Evolutionary conservation across 2,113 vertebrate species (phyloP).

Genomic region (Campylomormyrus tamandua): DNA sequence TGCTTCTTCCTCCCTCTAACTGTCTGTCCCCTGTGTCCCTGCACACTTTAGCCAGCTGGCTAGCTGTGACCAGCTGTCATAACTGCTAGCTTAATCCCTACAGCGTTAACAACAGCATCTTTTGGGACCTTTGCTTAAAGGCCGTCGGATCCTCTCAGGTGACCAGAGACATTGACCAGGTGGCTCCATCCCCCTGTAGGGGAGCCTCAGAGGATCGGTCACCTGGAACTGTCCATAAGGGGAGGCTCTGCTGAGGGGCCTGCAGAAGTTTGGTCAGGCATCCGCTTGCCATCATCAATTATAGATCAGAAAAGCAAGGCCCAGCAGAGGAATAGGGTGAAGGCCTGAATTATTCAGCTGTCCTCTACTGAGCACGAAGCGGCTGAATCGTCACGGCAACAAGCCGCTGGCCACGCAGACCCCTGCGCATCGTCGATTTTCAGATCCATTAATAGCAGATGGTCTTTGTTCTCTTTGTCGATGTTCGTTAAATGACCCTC

Average conservation of each 20-base stretch:
- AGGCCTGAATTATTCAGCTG: background rate
- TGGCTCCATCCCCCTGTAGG: background rate
- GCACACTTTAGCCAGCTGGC: background rate
- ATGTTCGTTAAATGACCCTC: background rate
- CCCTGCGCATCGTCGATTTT: background rate
- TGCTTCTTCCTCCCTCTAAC: background rate
- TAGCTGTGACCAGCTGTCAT: background rate
- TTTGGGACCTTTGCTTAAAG: background rate
- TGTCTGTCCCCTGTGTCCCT: background rate
- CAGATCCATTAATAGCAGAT: background rate
- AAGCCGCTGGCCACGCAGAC: background rate
- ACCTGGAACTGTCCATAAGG: background rate
- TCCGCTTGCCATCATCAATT: background rate
- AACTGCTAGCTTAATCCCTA: background rate
- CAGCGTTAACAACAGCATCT: background rate
- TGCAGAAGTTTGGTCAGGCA: background rate
- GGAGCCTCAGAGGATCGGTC: background rate
- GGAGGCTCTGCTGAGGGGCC: background rate
- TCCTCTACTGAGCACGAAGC: background rate
- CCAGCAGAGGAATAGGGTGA: background rate
- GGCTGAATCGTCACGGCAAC: background rate
- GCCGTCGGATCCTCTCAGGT: background rate
- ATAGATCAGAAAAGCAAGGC: background rate
- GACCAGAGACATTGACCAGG: background rate
- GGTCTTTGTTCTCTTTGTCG: background rate